A percentile compares a stretch with the other conserved stretches of the same genome.
These are phyloP conservation scores for Somateria mollissima DNA, from an alignment of 2,797 vertebrate species.

Conservation along the genomic window DNA sequence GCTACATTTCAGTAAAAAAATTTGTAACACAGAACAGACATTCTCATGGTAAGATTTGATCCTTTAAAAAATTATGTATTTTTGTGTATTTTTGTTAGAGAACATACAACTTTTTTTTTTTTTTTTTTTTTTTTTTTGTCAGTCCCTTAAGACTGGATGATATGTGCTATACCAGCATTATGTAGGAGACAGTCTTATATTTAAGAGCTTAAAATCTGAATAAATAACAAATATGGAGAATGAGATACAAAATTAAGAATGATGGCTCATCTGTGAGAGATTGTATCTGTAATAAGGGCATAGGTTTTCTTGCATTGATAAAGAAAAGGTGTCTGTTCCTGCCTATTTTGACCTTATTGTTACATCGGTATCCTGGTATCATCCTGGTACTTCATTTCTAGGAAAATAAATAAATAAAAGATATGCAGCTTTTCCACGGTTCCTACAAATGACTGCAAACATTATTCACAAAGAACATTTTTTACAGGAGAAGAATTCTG, in stretches of 20 bases:
- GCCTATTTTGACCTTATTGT: background rate
- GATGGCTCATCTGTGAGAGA: background rate
- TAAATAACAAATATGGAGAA: background rate
- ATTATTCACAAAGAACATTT: background rate
- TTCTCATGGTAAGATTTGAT: background rate
- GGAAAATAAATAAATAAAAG: background rate
- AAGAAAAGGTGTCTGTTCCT: background rate
- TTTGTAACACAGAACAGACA: background rate
- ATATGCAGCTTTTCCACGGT: background rate
- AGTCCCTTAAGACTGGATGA: background rate
- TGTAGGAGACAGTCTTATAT: background rate
- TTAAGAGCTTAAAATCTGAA: background rate
- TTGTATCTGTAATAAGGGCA: background rate
- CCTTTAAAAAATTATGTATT: background rate
- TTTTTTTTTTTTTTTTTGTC: background rate
- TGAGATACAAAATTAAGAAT: background rate
- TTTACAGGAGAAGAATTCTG: background rate
- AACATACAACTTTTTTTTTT: background rate
- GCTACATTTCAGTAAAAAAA: background rate
- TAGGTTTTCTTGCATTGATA: background rate
- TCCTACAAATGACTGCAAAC: background rate
- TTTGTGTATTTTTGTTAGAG: background rate
- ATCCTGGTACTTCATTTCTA: background rate
- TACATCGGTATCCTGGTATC: background rate
- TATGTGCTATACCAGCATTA: background rate